phyloP scores from a whole-genome alignment of 2,797 vertebrate genomes.

The Trichosurus vulpecula region DNA sequence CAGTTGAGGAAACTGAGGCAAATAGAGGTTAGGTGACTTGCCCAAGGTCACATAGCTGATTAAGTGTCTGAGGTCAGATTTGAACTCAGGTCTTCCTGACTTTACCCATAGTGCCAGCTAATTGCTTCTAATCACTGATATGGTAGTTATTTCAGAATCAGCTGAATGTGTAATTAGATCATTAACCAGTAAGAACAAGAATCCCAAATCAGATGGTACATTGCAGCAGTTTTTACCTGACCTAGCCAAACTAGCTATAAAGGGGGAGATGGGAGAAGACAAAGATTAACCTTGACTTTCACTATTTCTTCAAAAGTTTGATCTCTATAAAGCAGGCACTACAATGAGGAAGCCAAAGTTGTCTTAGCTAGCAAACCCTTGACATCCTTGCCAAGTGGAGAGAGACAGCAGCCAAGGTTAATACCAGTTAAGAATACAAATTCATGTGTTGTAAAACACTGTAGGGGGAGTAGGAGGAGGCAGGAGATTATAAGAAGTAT shows the following conservation, averaged over 20 bases:
- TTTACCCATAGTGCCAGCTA: not conserved
- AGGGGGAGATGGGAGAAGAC: not conserved
- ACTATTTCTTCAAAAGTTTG: not conserved
- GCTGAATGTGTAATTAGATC: not conserved
- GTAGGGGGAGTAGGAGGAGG: not conserved
- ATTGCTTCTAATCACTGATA: not conserved
- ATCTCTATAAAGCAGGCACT: not conserved
- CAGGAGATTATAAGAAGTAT: not conserved
- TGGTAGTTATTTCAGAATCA: not conserved
- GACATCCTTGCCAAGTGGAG: not conserved
- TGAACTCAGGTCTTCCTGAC: not conserved
- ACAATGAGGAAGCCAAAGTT: not conserved
- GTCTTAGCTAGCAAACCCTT: not conserved
- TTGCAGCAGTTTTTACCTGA: not conserved
- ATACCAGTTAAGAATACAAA: not conserved
- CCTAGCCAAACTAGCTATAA: not conserved
- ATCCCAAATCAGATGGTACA: not conserved
- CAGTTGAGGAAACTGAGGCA: not conserved
- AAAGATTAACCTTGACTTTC: not conserved
- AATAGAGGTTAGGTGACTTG: not conserved
- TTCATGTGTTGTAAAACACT: not conserved
- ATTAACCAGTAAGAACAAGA: not conserved
- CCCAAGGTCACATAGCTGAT: not conserved
- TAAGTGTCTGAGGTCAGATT: not conserved
- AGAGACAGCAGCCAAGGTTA: not conserved